Conservation (phyloP, 1,140 invertebrate genomes). For the Drosophila bocki region DNA sequence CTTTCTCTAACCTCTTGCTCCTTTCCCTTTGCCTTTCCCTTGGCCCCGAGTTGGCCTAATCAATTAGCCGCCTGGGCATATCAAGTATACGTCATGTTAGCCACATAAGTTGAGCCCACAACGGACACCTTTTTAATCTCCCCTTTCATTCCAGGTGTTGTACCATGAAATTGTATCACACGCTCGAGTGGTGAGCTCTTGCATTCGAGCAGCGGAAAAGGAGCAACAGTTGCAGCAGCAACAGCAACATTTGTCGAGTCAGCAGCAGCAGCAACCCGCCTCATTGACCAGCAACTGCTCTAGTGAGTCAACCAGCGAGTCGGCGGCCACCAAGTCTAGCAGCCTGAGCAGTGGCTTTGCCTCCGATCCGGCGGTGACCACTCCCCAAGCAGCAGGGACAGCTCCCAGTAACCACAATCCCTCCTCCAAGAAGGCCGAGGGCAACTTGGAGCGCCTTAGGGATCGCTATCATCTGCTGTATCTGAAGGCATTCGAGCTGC, state of each 20-base stretch:
- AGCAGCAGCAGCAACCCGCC: conserved; percentile 61
- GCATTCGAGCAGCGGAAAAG: conserved; percentile 86
- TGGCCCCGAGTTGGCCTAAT: conserved; percentile 20
- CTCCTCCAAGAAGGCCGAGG: conserved; percentile 60
- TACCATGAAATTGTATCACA: conserved; percentile 91
- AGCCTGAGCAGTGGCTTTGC: conserved; percentile 73
- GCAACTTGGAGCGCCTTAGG: conserved; percentile 88
- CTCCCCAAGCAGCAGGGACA: conserved; percentile 62
- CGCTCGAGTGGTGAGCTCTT: conserved; percentile 89
- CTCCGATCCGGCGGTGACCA: conserved; percentile 45
- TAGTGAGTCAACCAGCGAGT: conserved; percentile 78
- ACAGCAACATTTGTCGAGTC: conserved; percentile 57
- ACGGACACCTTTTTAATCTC: conserved; percentile 44
- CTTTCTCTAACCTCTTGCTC: conserved; percentile 19
- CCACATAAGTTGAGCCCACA: conserved; percentile 38
- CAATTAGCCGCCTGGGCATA: conserved; percentile 38
- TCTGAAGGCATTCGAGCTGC: conserved; percentile 94
- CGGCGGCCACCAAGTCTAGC: conserved; percentile 64
- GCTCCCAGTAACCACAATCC: conserved; percentile 41
- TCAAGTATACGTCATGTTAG: conserved; percentile 58
- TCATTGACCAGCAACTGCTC: conserved; percentile 77
- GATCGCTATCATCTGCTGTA: conserved; percentile 95
- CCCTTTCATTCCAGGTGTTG: conserved; percentile 87
- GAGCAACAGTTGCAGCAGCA: conserved; percentile 64
- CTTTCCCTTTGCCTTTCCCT: conserved; percentile 6